phyloP scores from a whole-genome alignment of 1,140 invertebrate genomes.

The Saccostrea glomerata region DNA sequence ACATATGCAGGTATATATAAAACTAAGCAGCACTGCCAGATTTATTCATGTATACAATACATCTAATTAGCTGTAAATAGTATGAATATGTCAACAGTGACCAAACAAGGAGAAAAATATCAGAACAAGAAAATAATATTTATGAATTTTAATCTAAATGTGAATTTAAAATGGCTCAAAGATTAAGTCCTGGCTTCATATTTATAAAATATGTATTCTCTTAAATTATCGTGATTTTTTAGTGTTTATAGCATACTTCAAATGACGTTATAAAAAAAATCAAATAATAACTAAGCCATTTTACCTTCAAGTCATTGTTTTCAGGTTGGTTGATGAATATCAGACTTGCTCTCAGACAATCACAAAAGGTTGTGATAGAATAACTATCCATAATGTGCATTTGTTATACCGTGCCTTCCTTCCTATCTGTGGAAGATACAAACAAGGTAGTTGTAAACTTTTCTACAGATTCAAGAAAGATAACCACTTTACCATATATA shows the following conservation, averaged over 20 bases:
- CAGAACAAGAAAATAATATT: no score
- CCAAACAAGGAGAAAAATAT: no score
- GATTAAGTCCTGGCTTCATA: no score
- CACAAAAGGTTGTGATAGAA: constrained; percentile 32
- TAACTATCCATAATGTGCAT: constrained; percentile 25
- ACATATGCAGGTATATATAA: constrained; percentile 5
- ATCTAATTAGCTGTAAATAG: no score
- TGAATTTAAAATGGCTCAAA: no score
- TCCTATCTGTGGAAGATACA: constrained; percentile 32
- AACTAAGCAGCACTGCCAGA: not conserved
- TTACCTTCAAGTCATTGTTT: not conserved
- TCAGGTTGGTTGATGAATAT: constrained; percentile 31
- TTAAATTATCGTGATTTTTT: no score
- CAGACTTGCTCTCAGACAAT: constrained; percentile 40
- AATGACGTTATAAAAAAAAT: no score
- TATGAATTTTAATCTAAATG: no score
- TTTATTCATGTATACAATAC: not conserved
- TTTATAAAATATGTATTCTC: no score
- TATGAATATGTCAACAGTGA: no score
- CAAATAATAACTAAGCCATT: no score
- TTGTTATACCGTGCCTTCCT: constrained; percentile 42
- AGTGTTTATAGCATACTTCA: no score
- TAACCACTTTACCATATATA: not conserved
- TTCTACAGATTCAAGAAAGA: not conserved
- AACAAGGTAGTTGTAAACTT: not conserved